These are phyloP conservation scores for Heliconius aoede DNA, from an alignment of 2,888 invertebrate genomes.

Conservation along the genomic window DNA sequence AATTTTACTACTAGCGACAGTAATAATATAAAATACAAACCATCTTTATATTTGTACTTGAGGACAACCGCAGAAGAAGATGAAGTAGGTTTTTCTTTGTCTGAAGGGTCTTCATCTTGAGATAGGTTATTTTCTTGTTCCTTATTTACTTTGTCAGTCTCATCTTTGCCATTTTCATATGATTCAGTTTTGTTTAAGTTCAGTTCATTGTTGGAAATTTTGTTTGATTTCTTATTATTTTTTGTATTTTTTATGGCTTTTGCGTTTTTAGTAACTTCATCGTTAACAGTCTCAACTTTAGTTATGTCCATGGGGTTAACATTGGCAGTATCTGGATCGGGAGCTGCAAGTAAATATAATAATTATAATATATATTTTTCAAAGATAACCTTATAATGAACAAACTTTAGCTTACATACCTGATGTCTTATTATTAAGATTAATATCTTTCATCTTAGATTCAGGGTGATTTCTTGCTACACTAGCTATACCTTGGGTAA, in stretches of 20 bases:
- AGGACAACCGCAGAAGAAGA: conserved; percentile 62
- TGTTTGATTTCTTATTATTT: conserved; percentile 68
- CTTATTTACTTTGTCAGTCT: conserved; percentile 78
- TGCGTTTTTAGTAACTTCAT: conserved; percentile 77
- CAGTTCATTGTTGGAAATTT: conserved; percentile 65
- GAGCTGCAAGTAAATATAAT: conserved; percentile 56
- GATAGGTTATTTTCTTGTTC: conserved; percentile 60
- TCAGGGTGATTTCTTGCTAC: conserved; percentile 69
- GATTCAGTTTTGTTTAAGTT: conserved; percentile 62
- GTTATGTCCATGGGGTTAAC: conserved; percentile 67
- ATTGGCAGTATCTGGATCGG: conserved; percentile 74
- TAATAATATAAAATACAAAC: conserved; percentile 51
- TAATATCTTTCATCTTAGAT: conserved; percentile 78
- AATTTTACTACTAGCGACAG: neutral
- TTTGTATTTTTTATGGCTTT: conserved; percentile 70
- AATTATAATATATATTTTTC: neutral
- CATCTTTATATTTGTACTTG: conserved; percentile 76
- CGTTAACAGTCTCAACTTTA: conserved; percentile 67
- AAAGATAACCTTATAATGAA: conserved; percentile 21
- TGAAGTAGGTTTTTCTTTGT: conserved; percentile 46
- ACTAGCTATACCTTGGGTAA: conserved; percentile 76
- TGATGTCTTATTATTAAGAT: conserved; percentile 72
- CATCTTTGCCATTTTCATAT: conserved; percentile 78
- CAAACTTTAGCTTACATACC: conserved; percentile 61
- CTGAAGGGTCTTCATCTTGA: conserved; percentile 50